Base-by-base conservation (phyloP, 1,140 invertebrate species). In the Pristionchus pacificus region DNA sequence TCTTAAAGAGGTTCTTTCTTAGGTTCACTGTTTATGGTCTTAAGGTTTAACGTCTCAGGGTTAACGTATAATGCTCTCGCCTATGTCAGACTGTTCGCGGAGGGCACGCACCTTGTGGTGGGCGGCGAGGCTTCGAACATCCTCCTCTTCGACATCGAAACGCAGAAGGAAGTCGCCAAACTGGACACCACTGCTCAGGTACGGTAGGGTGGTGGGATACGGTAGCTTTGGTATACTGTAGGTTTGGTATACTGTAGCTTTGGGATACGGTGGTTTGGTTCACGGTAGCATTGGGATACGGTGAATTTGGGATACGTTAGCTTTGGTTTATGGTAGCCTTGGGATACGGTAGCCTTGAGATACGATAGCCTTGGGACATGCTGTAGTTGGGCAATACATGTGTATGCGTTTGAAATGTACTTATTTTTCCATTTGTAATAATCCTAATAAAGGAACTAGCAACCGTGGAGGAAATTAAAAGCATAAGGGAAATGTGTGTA, bases 41-140 rank as follows among this genome's bases (percentile, higher is more conserved):
- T n/a, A n/a, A n/a, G n/a, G n/a, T n/a, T n/a, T n/a, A n/a, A n/a
- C n/a, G n/a, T n/a, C n/a, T n/a, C n/a, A n/a, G n/a, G n/a, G n/a
- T n/a, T n/a, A n/a, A n/a, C n/a, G n/a, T n/a, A n/a, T n/a, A n/a
- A n/a, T n/a, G n/a, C n/a, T n/a, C n/a, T n/a, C n/a, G n/a, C n/a
- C n/a, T n/a, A n/a, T n/a, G n/a, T 49, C 38, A 49, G 38, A 86
- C 86, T 97, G 27, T 86, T 97, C 68, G 92, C 94, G n/a, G 95
- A 98, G 86, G 93, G 93, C 1, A 88, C 93, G 71, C 97, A 94
- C 24, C 85, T 98, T 58, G 95, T 98, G 75, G 95, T 98, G 24
- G 95, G 95, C 62, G 95, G 95, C 1, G 95, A 98, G 86, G 93
- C 94, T 6, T 93, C 91, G 71, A 95, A 93, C 79, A 88, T 98